Conservation (phyloP, 2,888 invertebrate genomes). For the Hydroisotoma schaefferi region DNA sequence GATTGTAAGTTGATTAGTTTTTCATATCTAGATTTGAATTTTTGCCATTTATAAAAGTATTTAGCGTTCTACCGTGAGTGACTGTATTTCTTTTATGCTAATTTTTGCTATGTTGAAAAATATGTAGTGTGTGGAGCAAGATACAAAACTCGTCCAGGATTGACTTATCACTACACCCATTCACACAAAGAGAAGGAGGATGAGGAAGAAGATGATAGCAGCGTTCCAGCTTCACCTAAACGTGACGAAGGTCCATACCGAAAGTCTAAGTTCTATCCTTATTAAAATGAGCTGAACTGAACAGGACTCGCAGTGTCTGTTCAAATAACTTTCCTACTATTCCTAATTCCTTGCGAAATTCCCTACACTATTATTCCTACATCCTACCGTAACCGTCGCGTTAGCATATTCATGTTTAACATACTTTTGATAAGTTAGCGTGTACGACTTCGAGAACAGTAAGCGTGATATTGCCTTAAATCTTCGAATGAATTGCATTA, state of each 20-base stretch:
- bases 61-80: too few relatives aligned
- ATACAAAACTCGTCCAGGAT: constrained; percentile 93
- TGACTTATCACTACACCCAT: constrained; percentile 93
- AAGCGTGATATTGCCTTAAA: too few relatives aligned
- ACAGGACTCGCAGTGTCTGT: neutral
- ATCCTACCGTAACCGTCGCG: too few relatives aligned
- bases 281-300: constrained; percentile 14
- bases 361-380: too few relatives aligned
- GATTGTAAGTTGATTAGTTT: constrained; percentile 69
- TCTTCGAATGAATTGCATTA: too few relatives aligned
- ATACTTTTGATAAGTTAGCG: too few relatives aligned
- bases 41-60: neutral
- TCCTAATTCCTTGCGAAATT: neutral
- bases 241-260: constrained; percentile 49
- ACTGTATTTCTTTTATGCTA: neutral
- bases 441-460: too few relatives aligned
- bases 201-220: constrained; percentile 49
- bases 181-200: constrained; percentile 63
- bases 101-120: too few relatives aligned
- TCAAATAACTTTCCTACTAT: constrained; percentile 8
- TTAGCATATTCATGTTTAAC: too few relatives aligned
- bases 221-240: constrained; percentile 44
- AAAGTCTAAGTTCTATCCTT: constrained; percentile 38
- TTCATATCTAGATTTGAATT: neutral
- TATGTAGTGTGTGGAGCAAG: constrained; percentile 88